Base-by-base conservation (phyloP, 2,888 invertebrate genomes). In the Oscheius sp. region DNA sequence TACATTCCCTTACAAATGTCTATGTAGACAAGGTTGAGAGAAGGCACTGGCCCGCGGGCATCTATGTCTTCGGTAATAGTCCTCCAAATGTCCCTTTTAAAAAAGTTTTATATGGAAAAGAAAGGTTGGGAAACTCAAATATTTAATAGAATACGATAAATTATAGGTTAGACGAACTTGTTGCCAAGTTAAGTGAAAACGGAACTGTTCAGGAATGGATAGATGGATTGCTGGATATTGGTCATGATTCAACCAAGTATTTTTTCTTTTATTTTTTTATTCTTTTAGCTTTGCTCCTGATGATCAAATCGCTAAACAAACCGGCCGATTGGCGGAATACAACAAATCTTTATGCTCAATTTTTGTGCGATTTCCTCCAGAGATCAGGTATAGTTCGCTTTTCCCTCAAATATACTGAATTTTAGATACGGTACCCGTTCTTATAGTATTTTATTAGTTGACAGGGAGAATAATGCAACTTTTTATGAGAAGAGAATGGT, bases 281-380 rank as follows among this genome's bases (percentile, higher is more conserved):
- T 13, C 49, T 64, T 80, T 70, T 69, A 82, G 81, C 46, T 74
- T 74, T 56, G 77, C 79, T 45, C 84, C 85, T 0, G 85, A 85
- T 63, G 72, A 69, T 5, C 85, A 84, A 70, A 52, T 83, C 12
- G 58, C 46, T 23, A 35, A 75, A 9, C 85, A 85, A 73, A 82
- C 80, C 1, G 83, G 80, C 23, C 41, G 64, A 6, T 25, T 59
- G 0, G 69, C 66, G n/a, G 66, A 71, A n/a, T 64, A 59, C 35
- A 80, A 79, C 70, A 74, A 73, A 46, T 74, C 77, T 12, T 35
- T 80, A n/a, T 68, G 73, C 7, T 82, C 84, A 6, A 76, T 84
- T 69, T 84, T 78, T 41, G 78, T 84, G 2, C n/a, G 76, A 27
- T 76, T 75, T 27, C 77, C 74, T 5, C 72, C 70, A 29, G 72